A percentile compares a stretch with the other conserved stretches of the same genome.
These are phyloP conservation scores for Brachypalpus laphriformis DNA, from an alignment of 2,888 invertebrate genomes.

Conservation along the genomic window DNA sequence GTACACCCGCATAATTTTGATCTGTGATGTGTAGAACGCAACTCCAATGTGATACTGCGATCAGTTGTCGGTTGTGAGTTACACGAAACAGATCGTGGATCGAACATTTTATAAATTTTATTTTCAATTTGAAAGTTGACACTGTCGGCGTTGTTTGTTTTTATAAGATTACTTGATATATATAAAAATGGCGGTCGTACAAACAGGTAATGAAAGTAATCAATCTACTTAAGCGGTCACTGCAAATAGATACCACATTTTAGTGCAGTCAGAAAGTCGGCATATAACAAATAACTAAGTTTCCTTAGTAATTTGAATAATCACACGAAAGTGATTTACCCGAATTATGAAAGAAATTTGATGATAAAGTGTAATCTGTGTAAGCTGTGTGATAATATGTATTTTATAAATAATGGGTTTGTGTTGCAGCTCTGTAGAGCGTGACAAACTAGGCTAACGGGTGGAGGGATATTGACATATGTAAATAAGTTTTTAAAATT, in stretches of 20 bases:
- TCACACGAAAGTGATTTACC: background rate
- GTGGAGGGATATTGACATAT: no score
- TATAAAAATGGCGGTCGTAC: conserved; percentile 32
- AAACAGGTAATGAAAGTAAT: conserved; percentile 44
- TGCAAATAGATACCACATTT: background rate
- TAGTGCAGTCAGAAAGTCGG: background rate
- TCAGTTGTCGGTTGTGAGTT: conserved; percentile 27
- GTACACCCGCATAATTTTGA: background rate
- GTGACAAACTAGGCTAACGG: background rate
- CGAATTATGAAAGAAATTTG: background rate
- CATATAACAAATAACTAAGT: background rate
- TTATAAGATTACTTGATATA: background rate
- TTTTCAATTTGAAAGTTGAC: background rate
- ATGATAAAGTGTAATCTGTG: background rate
- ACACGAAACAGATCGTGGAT: background rate
- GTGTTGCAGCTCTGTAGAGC: background rate
- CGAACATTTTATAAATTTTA: background rate
- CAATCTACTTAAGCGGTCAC: background rate
- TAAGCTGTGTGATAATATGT: background rate
- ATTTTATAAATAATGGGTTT: background rate
- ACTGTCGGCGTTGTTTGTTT: background rate
- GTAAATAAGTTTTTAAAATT: no score
- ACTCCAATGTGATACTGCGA: background rate
- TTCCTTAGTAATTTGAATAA: background rate
- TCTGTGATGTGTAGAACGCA: background rate